Conservation (phyloP, 1,140 invertebrate genomes). For the Anastatus disparis region DNA sequence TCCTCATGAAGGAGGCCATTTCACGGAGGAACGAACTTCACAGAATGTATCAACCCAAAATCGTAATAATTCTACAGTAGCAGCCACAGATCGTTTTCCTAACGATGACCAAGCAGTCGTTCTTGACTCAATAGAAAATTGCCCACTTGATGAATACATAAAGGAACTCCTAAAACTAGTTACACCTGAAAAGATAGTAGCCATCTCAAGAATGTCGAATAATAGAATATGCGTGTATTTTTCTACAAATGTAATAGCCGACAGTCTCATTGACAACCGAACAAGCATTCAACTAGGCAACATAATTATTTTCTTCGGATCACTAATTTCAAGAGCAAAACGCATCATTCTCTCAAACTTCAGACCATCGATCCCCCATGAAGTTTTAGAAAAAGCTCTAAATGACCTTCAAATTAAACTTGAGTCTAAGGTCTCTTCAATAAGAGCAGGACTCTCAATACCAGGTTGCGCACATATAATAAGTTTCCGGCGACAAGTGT, state of each 20-base stretch:
- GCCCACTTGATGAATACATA: slow-evolving; percentile 34
- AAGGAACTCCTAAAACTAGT: slow-evolving; percentile 21
- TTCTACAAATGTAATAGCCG: slow-evolving; percentile 17
- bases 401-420: not conserved
- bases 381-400: slow-evolving; percentile 7
- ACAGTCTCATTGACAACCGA: slow-evolving; percentile 23
- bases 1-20: too few species aligned
- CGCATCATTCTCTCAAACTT: slow-evolving; percentile 9
- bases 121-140: slow-evolving; percentile 27
- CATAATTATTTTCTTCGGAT: not conserved
- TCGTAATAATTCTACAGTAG: too few species aligned
- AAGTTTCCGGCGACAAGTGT: too few species aligned
- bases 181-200: slow-evolving; percentile 23
- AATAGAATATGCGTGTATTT: slow-evolving; percentile 38
- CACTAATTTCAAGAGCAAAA: not conserved
- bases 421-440: not conserved
- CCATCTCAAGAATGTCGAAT: slow-evolving; percentile 33
- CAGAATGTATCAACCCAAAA: too few species aligned
- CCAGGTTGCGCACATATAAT: not conserved
- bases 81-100: not conserved
- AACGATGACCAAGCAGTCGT: not conserved
- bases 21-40: too few species aligned
- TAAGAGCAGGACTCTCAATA: slow-evolving; percentile 2
- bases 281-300: slow-evolving; percentile 6
- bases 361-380: not conserved